phyloP scores from a whole-genome alignment of 1,140 invertebrate genomes.

The Platyscapa corneri region DNA sequence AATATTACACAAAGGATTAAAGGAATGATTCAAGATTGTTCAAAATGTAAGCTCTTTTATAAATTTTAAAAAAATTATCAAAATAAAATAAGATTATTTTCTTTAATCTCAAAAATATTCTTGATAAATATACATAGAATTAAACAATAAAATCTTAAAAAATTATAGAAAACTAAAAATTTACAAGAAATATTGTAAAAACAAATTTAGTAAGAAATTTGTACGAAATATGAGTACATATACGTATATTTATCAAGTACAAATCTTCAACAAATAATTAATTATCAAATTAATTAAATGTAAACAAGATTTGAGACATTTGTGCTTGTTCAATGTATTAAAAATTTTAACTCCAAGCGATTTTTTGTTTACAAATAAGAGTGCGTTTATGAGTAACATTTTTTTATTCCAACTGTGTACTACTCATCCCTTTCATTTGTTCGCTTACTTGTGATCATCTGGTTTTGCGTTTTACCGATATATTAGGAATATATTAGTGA shows the following conservation, averaged over 20 bases:
- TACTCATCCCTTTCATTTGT: background rate
- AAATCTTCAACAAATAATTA: no score
- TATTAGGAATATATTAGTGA: background rate
- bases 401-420: conserved; percentile 26
- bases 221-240: no score
- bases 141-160: no score
- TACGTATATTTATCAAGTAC: no score
- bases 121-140: no score
- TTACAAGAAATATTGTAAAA: no score
- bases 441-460: background rate
- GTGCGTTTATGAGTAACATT: background rate
- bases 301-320: no score
- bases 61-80: background rate
- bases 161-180: no score
- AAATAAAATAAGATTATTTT: background rate
- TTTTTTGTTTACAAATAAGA: background rate
- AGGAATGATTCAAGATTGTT: background rate
- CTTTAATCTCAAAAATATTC: no score
- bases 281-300: no score
- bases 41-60: background rate
- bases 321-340: background rate
- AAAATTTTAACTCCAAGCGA: background rate
- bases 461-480: background rate
- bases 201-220: no score
- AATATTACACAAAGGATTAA: background rate